A percentile compares a stretch with the other conserved stretches of the same genome.
These are phyloP conservation scores for Diorhabda sublineata DNA, from an alignment of 1,140 invertebrate species.

Conservation along the genomic window DNA sequence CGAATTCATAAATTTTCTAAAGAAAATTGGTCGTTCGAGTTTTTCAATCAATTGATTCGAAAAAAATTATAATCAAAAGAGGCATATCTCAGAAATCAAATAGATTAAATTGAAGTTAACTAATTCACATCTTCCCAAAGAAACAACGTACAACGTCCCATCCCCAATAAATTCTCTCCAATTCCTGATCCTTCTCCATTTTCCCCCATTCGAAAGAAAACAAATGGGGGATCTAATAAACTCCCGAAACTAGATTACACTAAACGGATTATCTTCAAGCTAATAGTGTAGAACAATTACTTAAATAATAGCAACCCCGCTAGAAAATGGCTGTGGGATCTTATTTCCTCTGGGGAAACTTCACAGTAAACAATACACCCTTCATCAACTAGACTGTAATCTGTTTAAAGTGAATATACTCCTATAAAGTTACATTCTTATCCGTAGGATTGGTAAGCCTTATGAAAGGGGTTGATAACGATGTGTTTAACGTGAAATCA, in stretches of 20 bases:
- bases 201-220: conserved; percentile 18
- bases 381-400: conserved; percentile 25
- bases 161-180: not conserved
- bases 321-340: conserved; percentile 43
- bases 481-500: conserved; percentile 33
- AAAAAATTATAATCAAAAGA: no score
- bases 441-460: not conserved
- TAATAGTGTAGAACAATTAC: conserved; percentile 44
- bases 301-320: conserved; percentile 42
- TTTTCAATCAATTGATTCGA: no score
- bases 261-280: conserved; percentile 41
- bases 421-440: no score
- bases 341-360: conserved; percentile 43
- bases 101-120: no score
- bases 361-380: conserved; percentile 35
- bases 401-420: no score
- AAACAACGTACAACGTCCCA: not conserved
- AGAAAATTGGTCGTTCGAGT: no score
- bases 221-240: conserved; percentile 34
- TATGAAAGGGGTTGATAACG: conserved; percentile 39
- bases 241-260: conserved; percentile 36
- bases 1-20: no score
- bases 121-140: not conserved
- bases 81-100: no score
- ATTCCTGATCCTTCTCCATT: not conserved